Percentiles rank a stretch among this genome's conserved stretches.
Evolutionary conservation across 2,113 vertebrate genomes (phyloP).

Genomic region (Sakesphorus luctuosus): DNA sequence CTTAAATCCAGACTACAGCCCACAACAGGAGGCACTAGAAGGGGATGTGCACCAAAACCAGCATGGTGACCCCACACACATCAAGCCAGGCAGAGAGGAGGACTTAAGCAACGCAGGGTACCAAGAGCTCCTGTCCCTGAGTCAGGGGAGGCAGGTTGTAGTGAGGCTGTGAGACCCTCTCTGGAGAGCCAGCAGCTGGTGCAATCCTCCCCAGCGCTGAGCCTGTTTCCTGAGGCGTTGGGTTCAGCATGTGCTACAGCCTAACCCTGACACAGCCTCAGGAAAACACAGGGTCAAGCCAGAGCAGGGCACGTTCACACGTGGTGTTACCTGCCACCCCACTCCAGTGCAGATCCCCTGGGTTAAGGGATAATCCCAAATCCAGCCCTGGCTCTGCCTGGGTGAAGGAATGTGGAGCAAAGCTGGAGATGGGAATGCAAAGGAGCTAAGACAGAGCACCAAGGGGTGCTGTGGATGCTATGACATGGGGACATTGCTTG

Average conservation of each 20-base stretch:
- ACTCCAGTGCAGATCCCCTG: background rate
- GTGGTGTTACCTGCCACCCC: accelerated
- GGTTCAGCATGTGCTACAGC: background rate
- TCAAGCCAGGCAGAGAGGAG: background rate
- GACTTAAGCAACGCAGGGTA: background rate
- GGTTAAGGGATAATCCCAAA: background rate
- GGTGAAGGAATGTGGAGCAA: accelerated
- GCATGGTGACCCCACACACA: accelerated
- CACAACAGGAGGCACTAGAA: background rate
- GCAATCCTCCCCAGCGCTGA: accelerated
- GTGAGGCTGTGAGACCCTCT: background rate
- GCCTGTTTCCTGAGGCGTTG: background rate
- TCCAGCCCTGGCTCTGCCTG: background rate
- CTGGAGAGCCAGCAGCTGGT: background rate
- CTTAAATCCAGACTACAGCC: background rate
- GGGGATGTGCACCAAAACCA: background rate
- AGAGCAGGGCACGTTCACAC: background rate
- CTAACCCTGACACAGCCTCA: background rate
- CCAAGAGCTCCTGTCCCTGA: background rate
- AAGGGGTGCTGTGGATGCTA: background rate
- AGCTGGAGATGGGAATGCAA: background rate
- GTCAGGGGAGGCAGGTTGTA: background rate
- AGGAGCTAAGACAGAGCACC: background rate
- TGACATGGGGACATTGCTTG: accelerated
- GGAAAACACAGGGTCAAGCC: accelerated